phyloP scores from a whole-genome alignment of 2,113 vertebrate species.

The Notarius lentiginosus region DNA sequence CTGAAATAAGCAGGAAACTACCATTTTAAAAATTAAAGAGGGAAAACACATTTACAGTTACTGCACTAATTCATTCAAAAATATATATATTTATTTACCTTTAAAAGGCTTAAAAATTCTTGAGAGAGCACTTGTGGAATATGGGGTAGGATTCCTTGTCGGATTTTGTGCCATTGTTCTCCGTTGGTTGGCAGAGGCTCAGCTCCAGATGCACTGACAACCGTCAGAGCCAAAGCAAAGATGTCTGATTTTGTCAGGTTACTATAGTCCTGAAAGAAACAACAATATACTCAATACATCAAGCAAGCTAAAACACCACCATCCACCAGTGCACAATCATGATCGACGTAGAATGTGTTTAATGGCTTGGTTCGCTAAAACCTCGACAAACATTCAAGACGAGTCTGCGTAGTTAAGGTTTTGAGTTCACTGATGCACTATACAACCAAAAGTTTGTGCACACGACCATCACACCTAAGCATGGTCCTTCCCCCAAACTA shows the following conservation, averaged over 20 bases:
- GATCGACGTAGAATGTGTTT: background rate
- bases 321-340: background rate
- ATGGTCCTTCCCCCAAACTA: background rate
- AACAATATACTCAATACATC: background rate
- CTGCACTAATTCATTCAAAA: no score
- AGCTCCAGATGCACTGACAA: constrained; percentile 87
- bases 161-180: constrained; percentile 94
- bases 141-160: constrained; percentile 85
- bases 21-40: background rate
- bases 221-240: constrained; percentile 92
- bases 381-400: background rate
- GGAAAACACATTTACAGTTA: no score
- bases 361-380: background rate
- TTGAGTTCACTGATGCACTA: background rate
- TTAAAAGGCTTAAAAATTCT: constrained; percentile 85
- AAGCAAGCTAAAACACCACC: background rate
- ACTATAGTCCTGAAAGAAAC: constrained; percentile 81
- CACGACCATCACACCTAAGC: background rate
- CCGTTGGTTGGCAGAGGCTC: constrained; percentile 92
- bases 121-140: constrained; percentile 91
- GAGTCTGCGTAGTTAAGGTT: background rate
- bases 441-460: background rate
- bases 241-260: constrained; percentile 91
- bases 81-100: constrained; percentile 69
- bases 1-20: background rate